Conservation (phyloP, 1,140 invertebrate species). For the Pseudachorutes palmiensis region DNA sequence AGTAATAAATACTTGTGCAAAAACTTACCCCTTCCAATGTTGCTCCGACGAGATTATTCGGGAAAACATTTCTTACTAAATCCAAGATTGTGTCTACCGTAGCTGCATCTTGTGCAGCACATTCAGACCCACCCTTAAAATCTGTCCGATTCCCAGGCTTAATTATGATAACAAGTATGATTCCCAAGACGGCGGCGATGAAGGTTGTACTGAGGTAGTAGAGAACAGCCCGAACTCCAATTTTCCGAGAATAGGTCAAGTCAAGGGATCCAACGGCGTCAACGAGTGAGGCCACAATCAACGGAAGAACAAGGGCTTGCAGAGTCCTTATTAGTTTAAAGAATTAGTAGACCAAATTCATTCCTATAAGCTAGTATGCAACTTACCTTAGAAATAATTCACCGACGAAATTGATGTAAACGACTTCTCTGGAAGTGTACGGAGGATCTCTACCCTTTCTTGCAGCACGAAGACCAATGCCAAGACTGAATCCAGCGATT, state of each 20-base stretch:
- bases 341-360: not conserved
- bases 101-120: slow-evolving; percentile 44
- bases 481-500: slow-evolving; percentile 49
- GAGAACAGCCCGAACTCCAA: slow-evolving; percentile 56
- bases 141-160: slow-evolving; percentile 52
- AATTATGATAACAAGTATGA: slow-evolving; percentile 60
- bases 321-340: slow-evolving; percentile 44
- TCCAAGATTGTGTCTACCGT: slow-evolving; percentile 57
- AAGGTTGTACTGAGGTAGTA: slow-evolving; percentile 71
- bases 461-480: slow-evolving; percentile 47
- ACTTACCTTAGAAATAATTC: slow-evolving; percentile 48
- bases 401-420: slow-evolving; percentile 48
- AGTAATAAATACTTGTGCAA: no score
- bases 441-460: no score
- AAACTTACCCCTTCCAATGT: not conserved
- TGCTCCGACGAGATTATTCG: slow-evolving; percentile 67
- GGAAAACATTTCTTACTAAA: slow-evolving; percentile 78
- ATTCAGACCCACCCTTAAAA: slow-evolving; percentile 34
- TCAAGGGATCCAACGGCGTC: slow-evolving; percentile 51
- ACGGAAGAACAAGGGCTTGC: slow-evolving; percentile 56
- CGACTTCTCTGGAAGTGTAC: slow-evolving; percentile 46
- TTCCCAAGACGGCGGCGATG: slow-evolving; percentile 60
- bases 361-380: not conserved
- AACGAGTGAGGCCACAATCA: slow-evolving; percentile 55
- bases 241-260: slow-evolving; percentile 54